Conservation (phyloP, 2,888 invertebrate genomes). For the Polymixis flavicincta region DNA sequence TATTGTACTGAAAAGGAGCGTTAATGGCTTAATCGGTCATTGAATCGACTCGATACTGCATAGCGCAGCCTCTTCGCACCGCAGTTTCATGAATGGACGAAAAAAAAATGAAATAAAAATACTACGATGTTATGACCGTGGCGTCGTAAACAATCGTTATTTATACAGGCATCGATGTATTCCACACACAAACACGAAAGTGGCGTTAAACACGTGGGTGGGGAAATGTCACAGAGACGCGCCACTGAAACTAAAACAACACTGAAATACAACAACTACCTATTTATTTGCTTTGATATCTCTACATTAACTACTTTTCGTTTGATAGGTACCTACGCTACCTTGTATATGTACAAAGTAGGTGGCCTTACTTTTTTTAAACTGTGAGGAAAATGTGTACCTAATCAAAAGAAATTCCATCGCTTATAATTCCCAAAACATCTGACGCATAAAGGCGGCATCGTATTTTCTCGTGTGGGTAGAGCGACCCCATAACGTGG, state of each 20-base stretch:
- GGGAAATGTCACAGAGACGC: slow-evolving; percentile 58
- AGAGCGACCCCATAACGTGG: slow-evolving; percentile 76
- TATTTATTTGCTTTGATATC: slow-evolving; percentile 28
- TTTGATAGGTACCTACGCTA: background rate
- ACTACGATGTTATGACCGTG: slow-evolving; percentile 78
- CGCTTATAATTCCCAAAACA: slow-evolving; percentile 46
- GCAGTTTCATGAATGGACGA: slow-evolving; percentile 85
- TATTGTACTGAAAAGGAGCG: slow-evolving; percentile 84
- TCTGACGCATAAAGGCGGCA: slow-evolving; percentile 46
- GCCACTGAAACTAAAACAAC: slow-evolving; percentile 43
- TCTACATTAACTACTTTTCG: background rate
- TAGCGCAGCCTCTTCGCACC: slow-evolving; percentile 80
- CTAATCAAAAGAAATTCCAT: slow-evolving; percentile 33
- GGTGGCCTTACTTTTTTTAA: background rate
- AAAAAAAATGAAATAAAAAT: slow-evolving; percentile 79
- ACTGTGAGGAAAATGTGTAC: background rate
- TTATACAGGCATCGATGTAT: slow-evolving; percentile 68
- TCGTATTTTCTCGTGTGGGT: slow-evolving; percentile 67
- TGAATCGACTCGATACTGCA: slow-evolving; percentile 81
- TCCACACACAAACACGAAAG: slow-evolving; percentile 62
- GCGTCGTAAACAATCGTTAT: slow-evolving; percentile 78
- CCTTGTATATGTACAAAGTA: background rate
- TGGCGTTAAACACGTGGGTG: slow-evolving; percentile 56
- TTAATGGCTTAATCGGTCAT: slow-evolving; percentile 86
- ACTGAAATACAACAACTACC: slow-evolving; percentile 44